Base-by-base conservation (phyloP, 2,113 vertebrate genomes). In the Albula glossodonta region DNA sequence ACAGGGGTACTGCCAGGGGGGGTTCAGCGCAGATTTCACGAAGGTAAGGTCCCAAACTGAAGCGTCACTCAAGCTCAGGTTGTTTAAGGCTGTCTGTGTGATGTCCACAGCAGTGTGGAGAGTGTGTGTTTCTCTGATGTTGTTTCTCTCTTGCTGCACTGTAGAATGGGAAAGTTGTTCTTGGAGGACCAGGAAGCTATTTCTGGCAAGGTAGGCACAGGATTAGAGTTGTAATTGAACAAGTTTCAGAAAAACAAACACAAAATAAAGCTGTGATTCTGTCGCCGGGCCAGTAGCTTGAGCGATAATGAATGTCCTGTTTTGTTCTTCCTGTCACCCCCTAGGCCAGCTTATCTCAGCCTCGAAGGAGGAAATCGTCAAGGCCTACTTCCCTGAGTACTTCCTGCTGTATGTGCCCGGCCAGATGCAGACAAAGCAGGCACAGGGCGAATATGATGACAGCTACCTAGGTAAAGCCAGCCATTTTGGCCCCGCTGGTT, bases 161-260 rank as follows among this genome's bases (percentile, higher is more conserved):
- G 78, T 88, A 98, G 97, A 95, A 95, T 48, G 97, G 97, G 48
- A 97, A 95, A 82, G 94, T 98, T 84, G 96, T 98, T 4, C 89
- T 98, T 63, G 97, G 97, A 81, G 97, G 97, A 63, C 97, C 97
- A 0, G 97, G 97, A 80, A 97, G 97, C 92, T 97, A 95, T 89
- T 98, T 91, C 91, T 98, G 97, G 97, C 97, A 98, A 96, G 97
- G 97, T 98, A 90, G 90, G 88, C 51, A 1, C 13, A 41, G 74
- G 80, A 66, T 22, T 17, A 12, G 7, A 66, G 60, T 5, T 3
- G 60, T 15, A 66, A 66, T 66, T 66, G 60, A 66, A 66, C 60
- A 3, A 66, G 19, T 15, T 15, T 13, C 49, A n/a, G 19, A 15
- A 51, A 31, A 78, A 53, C 70, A 13, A 83, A 48, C 12, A 4